Conservation (phyloP, 2,113 vertebrate genomes). For the Percina caprodes region DNA sequence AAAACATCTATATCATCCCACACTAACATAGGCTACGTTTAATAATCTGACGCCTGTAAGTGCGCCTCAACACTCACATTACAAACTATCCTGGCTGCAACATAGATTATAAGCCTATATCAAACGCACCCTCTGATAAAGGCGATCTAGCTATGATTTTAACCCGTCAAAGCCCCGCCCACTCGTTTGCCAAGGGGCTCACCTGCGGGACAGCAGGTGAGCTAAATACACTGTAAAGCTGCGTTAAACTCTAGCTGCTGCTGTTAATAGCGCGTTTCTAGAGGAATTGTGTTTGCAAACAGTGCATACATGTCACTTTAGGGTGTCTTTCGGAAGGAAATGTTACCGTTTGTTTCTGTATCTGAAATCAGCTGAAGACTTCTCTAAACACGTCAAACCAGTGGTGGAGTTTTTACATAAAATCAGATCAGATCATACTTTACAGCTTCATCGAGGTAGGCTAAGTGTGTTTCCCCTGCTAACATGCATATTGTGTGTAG, state of each 20-base stretch:
- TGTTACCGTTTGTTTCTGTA: not conserved
- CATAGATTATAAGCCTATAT: not conserved
- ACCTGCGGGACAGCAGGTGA: not conserved
- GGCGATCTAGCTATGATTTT: not conserved
- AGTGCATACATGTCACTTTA: not conserved
- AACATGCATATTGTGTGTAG: not conserved
- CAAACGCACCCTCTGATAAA: constrained; percentile 2
- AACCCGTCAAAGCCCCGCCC: constrained; percentile 21
- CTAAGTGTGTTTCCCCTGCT: not conserved
- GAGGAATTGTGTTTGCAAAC: not conserved
- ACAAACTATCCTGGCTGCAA: not conserved
- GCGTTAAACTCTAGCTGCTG: not conserved
- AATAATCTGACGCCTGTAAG: not conserved
- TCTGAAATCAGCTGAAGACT: not conserved
- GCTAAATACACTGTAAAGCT: not conserved
- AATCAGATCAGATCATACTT: not conserved
- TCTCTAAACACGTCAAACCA: not conserved
- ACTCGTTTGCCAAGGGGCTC: not conserved
- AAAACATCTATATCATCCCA: not conserved
- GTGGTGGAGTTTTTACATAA: not conserved
- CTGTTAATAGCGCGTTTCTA: not conserved
- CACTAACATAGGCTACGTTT: too few relatives aligned
- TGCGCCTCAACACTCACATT: not conserved
- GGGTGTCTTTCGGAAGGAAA: not conserved
- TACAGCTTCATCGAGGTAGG: not conserved